Base-by-base conservation (phyloP, 2,888 invertebrate species). In the Caenorhabditis sulstoni region DNA sequence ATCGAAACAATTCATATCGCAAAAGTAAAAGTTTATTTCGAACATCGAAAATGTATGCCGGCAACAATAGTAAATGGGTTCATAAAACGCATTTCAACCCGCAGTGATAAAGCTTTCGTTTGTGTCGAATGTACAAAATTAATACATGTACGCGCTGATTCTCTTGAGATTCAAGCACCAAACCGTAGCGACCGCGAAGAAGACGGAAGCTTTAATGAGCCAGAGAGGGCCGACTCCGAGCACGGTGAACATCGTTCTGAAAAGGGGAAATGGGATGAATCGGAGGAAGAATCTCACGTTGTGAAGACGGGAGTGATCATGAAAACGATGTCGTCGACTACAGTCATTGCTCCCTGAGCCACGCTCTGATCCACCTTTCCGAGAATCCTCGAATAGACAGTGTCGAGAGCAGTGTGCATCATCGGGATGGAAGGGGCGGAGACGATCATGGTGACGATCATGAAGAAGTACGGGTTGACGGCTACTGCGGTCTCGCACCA, bases 341-440 rank as follows among this genome's bases (percentile, higher is more conserved):
- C 79, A 1, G 77, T 73, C 64, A 83, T 80, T 22, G 71, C 80
- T 41, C 81, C 83, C 65, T 83, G 83, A n/a, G 77, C 70, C n/a
- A 83, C 64, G 35, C 71, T 80, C 67, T 85, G 85, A 70, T 85
- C 82, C 2, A 83, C 74, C 12, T 81, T 79, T 49, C 82, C 84
- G 18, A 85, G 74, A 55, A 85, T 61, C 41, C 77, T 73, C 9
- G 82, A 82, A 44, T 82, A 82, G 18, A 82, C 77, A 9, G 82
- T 81, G 41, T 82, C 82, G 3, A 82, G 73, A 37, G 78, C 67
- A 18, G 75, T 78, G 52, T 75, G 68, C 52, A 78, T 62, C 35
- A 81, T 53, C 1, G 82, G 82, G 22, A 79, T 75, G 2, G 68
- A 73, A 3, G 79, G 74, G 9, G 79, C 68, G 9, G 68, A 66